Percentiles rank a stretch among this genome's conserved stretches.
Evolutionary conservation across 2,797 vertebrate species (phyloP).

Genomic region (Potorous gilbertii): DNA sequence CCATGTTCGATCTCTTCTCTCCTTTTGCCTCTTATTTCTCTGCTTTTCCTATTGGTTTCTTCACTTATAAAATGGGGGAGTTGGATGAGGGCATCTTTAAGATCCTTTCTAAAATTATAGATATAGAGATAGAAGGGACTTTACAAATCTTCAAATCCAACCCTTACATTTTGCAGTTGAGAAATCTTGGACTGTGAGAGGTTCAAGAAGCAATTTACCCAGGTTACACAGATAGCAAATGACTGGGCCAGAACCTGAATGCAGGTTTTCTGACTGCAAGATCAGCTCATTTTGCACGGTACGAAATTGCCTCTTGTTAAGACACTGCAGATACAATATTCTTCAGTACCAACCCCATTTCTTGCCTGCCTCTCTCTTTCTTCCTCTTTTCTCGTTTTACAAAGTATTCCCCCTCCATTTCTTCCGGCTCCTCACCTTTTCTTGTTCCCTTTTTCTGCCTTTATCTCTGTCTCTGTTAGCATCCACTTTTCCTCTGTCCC

Average conservation of each 20-base stretch:
- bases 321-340: background rate
- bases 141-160: background rate
- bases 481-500: background rate
- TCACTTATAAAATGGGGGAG: conserved; percentile 1
- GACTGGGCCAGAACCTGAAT: background rate
- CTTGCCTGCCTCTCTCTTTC: background rate
- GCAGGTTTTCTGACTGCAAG: background rate
- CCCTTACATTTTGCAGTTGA: background rate
- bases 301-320: background rate
- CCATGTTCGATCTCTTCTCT: background rate
- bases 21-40: background rate
- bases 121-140: background rate
- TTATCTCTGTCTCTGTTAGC: background rate
- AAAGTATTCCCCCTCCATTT: background rate
- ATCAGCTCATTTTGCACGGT: background rate
- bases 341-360: background rate
- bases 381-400: background rate
- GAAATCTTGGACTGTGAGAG: background rate
- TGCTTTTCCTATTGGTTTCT: conserved; percentile 26
- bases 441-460: background rate
- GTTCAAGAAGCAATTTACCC: background rate
- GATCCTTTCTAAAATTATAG: background rate
- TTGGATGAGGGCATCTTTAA: background rate
- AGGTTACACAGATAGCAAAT: background rate
- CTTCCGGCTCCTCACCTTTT: background rate